phyloP scores from a whole-genome alignment of 2,888 invertebrate genomes.

The Macrophya annulata region DNA sequence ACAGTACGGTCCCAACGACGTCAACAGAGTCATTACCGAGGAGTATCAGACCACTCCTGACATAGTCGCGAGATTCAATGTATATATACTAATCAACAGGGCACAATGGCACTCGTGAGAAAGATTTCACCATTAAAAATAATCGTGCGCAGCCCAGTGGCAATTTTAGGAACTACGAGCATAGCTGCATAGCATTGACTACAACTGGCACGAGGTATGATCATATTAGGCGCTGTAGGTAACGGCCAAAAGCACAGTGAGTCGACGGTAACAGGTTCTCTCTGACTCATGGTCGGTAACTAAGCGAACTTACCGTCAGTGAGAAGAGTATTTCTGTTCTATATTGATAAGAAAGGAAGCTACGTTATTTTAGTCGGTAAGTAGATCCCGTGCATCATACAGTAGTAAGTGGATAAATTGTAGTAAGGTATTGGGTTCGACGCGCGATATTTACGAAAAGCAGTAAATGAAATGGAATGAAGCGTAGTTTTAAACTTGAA shows the following conservation, averaged over 20 bases:
- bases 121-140: conserved; percentile 42
- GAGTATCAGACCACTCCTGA: conserved; percentile 65
- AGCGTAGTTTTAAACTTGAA: conserved; percentile 55
- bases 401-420: background rate
- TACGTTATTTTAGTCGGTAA: background rate
- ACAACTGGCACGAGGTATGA: background rate
- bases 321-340: background rate
- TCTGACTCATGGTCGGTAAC: conserved; percentile 6
- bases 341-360: conserved; percentile 19
- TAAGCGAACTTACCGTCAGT: background rate
- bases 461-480: conserved; percentile 53
- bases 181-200: background rate
- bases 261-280: background rate
- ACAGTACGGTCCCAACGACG: background rate
- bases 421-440: background rate
- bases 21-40: conserved; percentile 61
- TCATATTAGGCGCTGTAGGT: conserved; percentile 7
- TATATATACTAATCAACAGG: conserved; percentile 62
- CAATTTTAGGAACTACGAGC: background rate
- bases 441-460: conserved; percentile 40
- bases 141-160: background rate
- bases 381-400: background rate
- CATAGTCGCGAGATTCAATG: rapidly evolving
- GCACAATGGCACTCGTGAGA: conserved; percentile 59
- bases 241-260: background rate